Percentiles rank a stretch among this genome's conserved stretches.
These are phyloP conservation scores for Girardinichthys multiradiatus DNA, from an alignment of 2,113 vertebrate species.

Conservation along the genomic window DNA sequence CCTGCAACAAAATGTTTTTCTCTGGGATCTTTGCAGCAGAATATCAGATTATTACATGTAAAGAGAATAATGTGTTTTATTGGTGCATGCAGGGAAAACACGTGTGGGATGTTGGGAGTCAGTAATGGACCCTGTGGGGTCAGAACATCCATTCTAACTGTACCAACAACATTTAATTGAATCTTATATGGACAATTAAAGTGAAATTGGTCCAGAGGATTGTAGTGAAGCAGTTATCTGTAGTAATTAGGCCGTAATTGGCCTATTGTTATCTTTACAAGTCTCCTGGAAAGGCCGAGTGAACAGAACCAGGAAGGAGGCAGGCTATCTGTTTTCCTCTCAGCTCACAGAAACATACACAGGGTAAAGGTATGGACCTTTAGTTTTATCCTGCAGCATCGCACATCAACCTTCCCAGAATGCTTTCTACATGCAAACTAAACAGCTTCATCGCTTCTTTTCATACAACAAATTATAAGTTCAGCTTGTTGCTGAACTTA, in stretches of 20 bases:
- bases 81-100: constrained; percentile 1
- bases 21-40: neutral
- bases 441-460: too few species aligned
- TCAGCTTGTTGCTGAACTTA: too few species aligned
- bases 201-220: constrained; percentile 67
- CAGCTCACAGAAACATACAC: neutral
- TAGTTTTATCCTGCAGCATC: neutral
- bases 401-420: too few species aligned
- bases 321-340: constrained; percentile 11
- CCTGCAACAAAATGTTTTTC: too few species aligned
- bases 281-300: constrained; percentile 58
- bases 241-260: constrained; percentile 72
- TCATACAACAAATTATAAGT: too few species aligned
- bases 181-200: constrained; percentile 78
- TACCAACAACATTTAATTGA: constrained; percentile 64
- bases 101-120: constrained; percentile 58
- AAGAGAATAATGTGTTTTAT: neutral
- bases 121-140: constrained; percentile 32
- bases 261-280: constrained; percentile 68
- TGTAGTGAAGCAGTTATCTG: constrained; percentile 75
- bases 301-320: constrained; percentile 31
- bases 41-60: neutral
- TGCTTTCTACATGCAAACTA: too few species aligned
- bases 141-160: constrained; percentile 35
- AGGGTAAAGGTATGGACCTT: too few species aligned